These are phyloP conservation scores for Stigmatopora nigra DNA, from an alignment of 2,113 vertebrate genomes.

Conservation along the genomic window DNA sequence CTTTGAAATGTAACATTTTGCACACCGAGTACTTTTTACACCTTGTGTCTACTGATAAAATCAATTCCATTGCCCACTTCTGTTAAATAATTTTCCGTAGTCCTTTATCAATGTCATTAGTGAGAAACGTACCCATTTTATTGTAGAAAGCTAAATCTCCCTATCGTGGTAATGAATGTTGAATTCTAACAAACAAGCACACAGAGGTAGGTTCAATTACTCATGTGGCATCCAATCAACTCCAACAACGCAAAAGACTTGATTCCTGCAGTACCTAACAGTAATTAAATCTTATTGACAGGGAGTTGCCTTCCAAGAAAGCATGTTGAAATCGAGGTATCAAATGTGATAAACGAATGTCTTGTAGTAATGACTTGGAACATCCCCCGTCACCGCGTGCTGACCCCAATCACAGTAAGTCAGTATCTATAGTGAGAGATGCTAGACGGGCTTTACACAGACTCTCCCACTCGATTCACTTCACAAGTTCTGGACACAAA, in stretches of 20 bases:
- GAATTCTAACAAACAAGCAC: slow-evolving; percentile 5
- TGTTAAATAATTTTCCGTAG: neutral
- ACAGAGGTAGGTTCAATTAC: slow-evolving; percentile 32
- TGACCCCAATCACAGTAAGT: slow-evolving; percentile 23
- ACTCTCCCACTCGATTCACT: slow-evolving; percentile 5
- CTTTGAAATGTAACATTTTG: too few species aligned
- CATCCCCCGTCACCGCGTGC: neutral
- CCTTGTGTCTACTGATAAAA: neutral
- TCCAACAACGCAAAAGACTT: slow-evolving; percentile 18
- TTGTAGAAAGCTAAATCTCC: neutral
- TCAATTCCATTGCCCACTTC: neutral
- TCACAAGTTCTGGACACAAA: slow-evolving; percentile 12
- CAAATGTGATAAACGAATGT: neutral
- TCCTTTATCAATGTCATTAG: neutral
- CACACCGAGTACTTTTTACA: too few species aligned
- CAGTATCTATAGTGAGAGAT: slow-evolving; percentile 29
- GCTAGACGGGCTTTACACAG: slow-evolving; percentile 20
- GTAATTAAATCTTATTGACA: slow-evolving; percentile 22
- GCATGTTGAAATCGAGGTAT: slow-evolving; percentile 1
- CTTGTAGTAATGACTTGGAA: neutral
- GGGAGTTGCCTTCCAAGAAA: neutral
- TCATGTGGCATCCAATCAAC: slow-evolving; percentile 28
- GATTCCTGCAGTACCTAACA: slow-evolving; percentile 6
- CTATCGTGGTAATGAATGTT: neutral
- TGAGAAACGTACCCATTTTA: slow-evolving; percentile 3